Evolutionary conservation across 2,113 vertebrate genomes (phyloP), one percentile per base, ranked within the genome.

Genomic region (Oenanthe oenanthe): DNA sequence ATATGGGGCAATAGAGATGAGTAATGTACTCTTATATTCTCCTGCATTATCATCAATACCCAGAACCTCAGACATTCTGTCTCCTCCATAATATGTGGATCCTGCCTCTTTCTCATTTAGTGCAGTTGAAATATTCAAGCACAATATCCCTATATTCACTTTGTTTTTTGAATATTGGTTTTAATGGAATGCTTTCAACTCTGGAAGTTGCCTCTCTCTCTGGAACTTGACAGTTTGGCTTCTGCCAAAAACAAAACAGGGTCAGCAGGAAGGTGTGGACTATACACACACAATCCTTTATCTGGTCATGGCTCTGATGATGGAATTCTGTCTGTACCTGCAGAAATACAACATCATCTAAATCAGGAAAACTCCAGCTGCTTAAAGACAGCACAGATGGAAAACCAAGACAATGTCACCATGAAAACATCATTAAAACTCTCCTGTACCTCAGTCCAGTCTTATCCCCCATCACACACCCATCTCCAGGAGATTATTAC

Each of bases 121-220:
- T 12, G 15, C 6, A 56, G n/a, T 3, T 82, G 70, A 89, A 82
- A 89, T 36, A 85, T 29, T 74, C 36, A 47, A 78, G 47, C 12
- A 34, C 22, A 47, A 17, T 21, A 24, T 58, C 17, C 12, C 14
- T 34, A 7, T 14, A 72, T 40, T 67, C 70, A 45, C 17, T 0
- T 77, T 58, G 34, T 50, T 51, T 10, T 0, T 1, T 0, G 13
- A 19, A 73, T 65, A 60, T 2, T 31, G 3, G 3, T 53, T 91
- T 75, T 48, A 67, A 19, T 36, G 48, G 57, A 93, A 36, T 6
- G 21, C 57, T 60, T 87, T 85, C 45, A 72, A 3, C 40, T 53
- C 34, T 81, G 17, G 13, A 75, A 93, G n/a, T 13, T 40, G 40
- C 36, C n/a, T 65, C 58, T 56, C 31, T 38, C 17, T 48, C 66